Evolutionary conservation across 2,113 vertebrate species (phyloP).

Genomic region (Pterocles gutturalis): DNA sequence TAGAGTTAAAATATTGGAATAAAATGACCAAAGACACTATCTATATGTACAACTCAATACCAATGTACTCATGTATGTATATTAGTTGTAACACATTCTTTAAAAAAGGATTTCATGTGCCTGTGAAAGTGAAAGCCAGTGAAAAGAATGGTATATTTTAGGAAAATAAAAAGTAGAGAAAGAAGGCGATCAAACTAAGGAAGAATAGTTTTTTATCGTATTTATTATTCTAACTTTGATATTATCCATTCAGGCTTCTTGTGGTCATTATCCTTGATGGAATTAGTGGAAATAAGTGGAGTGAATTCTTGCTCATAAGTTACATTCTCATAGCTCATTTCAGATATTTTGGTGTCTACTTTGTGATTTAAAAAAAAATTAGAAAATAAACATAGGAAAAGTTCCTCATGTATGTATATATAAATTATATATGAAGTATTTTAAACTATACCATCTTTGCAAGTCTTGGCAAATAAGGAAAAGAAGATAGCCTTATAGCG

Average conservation of each 20-base stretch:
- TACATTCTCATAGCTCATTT: neutral
- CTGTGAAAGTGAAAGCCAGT: neutral
- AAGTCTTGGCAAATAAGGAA: neutral
- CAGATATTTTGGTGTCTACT: neutral
- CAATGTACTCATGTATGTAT: neutral
- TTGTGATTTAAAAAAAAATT: neutral
- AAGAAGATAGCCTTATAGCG: neutral
- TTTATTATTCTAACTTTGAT: neutral
- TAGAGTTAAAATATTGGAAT: neutral
- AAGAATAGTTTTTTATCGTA: neutral
- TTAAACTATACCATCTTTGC: accelerated
- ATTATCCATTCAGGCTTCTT: neutral
- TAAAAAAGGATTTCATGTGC: neutral
- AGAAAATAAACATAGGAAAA: neutral
- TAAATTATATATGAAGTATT: neutral
- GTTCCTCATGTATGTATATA: accelerated
- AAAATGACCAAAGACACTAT: neutral
- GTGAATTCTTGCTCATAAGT: neutral
- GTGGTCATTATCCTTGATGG: neutral
- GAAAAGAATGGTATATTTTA: neutral
- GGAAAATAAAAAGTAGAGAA: neutral
- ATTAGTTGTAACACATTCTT: neutral
- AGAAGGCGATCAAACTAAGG: neutral
- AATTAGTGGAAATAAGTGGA: neutral
- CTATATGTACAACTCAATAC: neutral